phyloP scores from a whole-genome alignment of 2,797 vertebrate genomes.

The Numenius phaeopus region DNA sequence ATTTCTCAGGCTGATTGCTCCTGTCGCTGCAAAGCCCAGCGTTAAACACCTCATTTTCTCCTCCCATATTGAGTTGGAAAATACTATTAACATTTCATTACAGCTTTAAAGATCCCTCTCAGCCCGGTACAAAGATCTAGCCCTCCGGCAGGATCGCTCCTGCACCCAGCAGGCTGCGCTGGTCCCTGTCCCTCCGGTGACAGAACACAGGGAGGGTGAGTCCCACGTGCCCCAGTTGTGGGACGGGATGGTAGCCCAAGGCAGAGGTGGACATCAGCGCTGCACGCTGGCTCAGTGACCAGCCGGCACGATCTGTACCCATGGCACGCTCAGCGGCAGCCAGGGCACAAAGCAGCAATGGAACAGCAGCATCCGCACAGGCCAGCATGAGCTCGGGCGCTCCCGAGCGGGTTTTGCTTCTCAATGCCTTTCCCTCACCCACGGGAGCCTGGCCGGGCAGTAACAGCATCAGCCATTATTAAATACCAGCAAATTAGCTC shows the following conservation, averaged over 20 bases:
- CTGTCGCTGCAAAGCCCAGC: conserved; percentile 46
- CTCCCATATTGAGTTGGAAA: conserved; percentile 47
- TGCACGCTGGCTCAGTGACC: rapidly evolving
- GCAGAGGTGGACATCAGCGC: rapidly evolving
- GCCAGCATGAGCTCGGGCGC: rapidly evolving
- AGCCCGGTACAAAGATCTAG: rapidly evolving
- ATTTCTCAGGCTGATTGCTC: conserved; percentile 73
- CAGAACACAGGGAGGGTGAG: rapidly evolving
- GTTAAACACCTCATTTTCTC: conserved; percentile 67
- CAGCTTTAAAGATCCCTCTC: conserved; percentile 33
- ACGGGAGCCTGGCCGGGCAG: background rate
- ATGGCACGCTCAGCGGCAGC: rapidly evolving
- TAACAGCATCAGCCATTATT: background rate
- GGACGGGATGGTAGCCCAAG: background rate
- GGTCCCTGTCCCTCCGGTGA: rapidly evolving
- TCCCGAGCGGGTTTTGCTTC: background rate
- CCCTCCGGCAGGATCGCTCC: rapidly evolving
- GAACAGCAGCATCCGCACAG: background rate
- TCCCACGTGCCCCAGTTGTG: rapidly evolving
- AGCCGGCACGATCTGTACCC: background rate
- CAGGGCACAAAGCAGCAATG: background rate
- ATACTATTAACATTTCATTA: conserved; percentile 77
- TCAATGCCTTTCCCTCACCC: rapidly evolving
- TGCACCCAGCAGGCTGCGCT: background rate
- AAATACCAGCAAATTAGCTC: background rate